phyloP scores from a whole-genome alignment of 2,113 vertebrate species.

The Excalfactoria chinensis region DNA sequence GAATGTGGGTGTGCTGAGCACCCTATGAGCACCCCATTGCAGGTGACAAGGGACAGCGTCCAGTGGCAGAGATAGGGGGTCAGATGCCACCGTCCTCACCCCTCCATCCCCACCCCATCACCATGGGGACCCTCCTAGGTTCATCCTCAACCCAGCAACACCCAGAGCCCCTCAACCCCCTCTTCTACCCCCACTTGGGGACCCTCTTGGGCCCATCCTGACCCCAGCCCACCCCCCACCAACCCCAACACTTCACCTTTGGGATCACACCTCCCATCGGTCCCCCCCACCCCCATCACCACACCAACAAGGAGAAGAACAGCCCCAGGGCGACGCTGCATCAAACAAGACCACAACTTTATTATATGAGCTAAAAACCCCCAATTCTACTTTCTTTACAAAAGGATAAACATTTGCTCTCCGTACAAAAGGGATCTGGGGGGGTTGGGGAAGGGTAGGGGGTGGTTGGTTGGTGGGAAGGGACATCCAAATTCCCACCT shows the following conservation, averaged over 20 bases:
- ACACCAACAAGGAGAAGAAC: not conserved
- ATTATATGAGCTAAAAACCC: slow-evolving; percentile 60
- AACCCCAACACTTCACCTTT: not conserved
- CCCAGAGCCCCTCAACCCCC: too few species aligned
- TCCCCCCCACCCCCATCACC: not conserved
- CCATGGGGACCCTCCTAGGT: not conserved
- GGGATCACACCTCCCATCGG: not conserved
- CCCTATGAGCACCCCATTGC: fast-evolving
- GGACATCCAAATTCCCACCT: slow-evolving; percentile 31
- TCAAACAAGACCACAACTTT: slow-evolving; percentile 74
- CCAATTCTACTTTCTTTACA: slow-evolving; percentile 60
- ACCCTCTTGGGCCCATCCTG: too few species aligned
- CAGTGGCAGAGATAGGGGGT: fast-evolving
- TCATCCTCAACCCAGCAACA: too few species aligned
- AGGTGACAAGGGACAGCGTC: too few species aligned
- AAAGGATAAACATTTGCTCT: slow-evolving; percentile 74
- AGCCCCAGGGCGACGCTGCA: not conserved
- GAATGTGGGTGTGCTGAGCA: fast-evolving
- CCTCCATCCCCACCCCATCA: not conserved
- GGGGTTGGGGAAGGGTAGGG: not conserved
- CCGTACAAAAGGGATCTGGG: slow-evolving; percentile 42
- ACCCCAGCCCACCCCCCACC: too few species aligned
- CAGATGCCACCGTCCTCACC: too few species aligned
- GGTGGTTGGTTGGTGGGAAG: not conserved
- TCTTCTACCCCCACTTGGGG: too few species aligned